These are phyloP conservation scores for Anguilla japonica DNA, from an alignment of 2,113 vertebrate species.

Conservation along the genomic window DNA sequence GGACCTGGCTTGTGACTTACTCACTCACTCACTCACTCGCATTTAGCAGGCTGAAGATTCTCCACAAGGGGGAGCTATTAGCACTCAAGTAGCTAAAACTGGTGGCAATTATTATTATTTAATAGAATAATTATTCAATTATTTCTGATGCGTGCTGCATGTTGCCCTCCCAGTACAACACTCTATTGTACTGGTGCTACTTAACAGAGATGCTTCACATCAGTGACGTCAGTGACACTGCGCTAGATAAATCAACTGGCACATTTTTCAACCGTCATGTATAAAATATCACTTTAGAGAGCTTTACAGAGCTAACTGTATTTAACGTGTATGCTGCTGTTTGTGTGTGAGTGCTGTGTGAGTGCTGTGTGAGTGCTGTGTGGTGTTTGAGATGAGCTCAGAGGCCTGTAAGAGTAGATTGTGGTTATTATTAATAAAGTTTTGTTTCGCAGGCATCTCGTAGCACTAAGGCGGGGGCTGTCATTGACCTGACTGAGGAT, in stretches of 20 bases:
- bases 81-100: no score
- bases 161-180: no score
- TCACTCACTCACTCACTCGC: no score
- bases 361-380: background rate
- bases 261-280: background rate
- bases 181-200: no score
- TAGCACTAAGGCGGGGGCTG: constrained; percentile 63
- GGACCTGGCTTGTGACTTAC: no score
- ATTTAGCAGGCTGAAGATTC: no score
- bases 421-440: background rate
- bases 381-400: background rate
- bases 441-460: constrained; percentile 43
- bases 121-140: no score
- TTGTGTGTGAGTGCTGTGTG: background rate
- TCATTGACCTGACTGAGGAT: constrained; percentile 77
- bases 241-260: background rate
- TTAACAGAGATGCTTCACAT: no score
- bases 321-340: background rate
- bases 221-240: background rate
- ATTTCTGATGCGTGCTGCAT: no score
- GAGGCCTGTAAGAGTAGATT: background rate
- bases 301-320: no score
- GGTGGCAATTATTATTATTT: no score
- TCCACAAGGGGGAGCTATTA: no score
- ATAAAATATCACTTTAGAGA: background rate